Percentiles rank a stretch among this genome's conserved stretches.
Conservation (phyloP, 1,140 invertebrate species). For the Achroia grisella region DNA sequence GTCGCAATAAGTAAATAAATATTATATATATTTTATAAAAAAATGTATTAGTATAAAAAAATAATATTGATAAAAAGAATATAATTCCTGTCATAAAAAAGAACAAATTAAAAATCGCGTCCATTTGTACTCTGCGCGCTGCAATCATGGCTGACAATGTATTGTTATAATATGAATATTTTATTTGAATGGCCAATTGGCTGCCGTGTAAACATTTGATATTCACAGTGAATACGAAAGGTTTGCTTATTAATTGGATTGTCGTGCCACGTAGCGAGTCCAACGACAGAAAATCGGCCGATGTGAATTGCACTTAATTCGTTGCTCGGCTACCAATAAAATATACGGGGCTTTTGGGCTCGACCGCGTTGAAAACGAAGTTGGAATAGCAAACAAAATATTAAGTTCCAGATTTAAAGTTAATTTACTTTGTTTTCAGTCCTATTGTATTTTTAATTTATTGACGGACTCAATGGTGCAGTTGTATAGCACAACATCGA, state of each 20-base stretch:
- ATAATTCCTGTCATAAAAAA: too few species aligned
- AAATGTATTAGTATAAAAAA: too few species aligned
- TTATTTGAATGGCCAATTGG: conserved; percentile 50
- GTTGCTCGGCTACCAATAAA: conserved; percentile 31
- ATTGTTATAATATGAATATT: conserved; percentile 53
- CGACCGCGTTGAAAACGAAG: conserved; percentile 22
- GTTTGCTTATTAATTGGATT: conserved; percentile 67
- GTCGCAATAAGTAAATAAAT: too few species aligned
- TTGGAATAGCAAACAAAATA: conserved; percentile 37
- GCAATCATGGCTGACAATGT: conserved; percentile 33
- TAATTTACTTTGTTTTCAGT: too few species aligned
- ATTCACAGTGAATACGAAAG: conserved; percentile 58
- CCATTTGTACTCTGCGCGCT: conserved; percentile 10
- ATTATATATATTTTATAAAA: too few species aligned
- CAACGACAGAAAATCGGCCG: conserved; percentile 35
- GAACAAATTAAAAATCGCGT: too few species aligned
- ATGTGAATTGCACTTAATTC: conserved; percentile 56
- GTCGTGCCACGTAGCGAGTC: conserved; percentile 40
- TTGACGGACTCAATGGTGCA: too few species aligned
- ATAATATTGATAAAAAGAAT: too few species aligned
- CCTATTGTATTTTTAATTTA: too few species aligned
- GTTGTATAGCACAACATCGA: too few species aligned
- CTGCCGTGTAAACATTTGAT: conserved; percentile 51
- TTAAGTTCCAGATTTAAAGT: conserved; percentile 25
- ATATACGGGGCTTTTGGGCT: conserved; percentile 26